These are phyloP conservation scores for Drosophila paracracens DNA, from an alignment of 2,888 invertebrate genomes.

Conservation along the genomic window DNA sequence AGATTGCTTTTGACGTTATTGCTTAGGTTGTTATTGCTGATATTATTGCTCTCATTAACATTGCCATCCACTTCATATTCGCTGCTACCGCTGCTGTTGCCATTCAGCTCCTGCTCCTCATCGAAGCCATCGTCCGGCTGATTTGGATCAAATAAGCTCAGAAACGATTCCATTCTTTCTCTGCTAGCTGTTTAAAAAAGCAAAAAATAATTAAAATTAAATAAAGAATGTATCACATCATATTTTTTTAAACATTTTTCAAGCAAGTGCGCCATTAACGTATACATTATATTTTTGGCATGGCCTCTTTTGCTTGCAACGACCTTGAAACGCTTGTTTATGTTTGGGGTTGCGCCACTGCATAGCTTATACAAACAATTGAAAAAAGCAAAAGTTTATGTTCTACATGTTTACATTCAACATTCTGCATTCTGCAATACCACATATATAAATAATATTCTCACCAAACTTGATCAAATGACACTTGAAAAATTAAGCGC, in stretches of 20 bases:
- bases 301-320: slow-evolving; percentile 56
- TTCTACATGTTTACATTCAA: background rate
- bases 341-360: slow-evolving; percentile 47
- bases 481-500: slow-evolving; percentile 7
- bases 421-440: background rate
- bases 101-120: slow-evolving; percentile 78
- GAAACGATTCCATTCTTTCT: slow-evolving; percentile 91
- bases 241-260: slow-evolving; percentile 15
- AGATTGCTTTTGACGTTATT: slow-evolving; percentile 65
- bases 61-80: slow-evolving; percentile 60
- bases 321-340: slow-evolving; percentile 76
- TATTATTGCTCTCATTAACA: slow-evolving; percentile 44
- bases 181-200: slow-evolving; percentile 11
- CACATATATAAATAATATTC: background rate
- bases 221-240: slow-evolving; percentile 7
- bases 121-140: slow-evolving; percentile 83
- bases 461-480: slow-evolving; percentile 19
- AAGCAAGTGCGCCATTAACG: slow-evolving; percentile 50
- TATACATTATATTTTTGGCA: slow-evolving; percentile 49
- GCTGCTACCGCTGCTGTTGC: slow-evolving; percentile 71
- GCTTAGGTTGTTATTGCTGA: slow-evolving; percentile 42
- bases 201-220: slow-evolving; percentile 19
- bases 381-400: background rate
- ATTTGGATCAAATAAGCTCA: slow-evolving; percentile 92
- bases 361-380: slow-evolving; percentile 1